These are phyloP conservation scores for Euura saliciscinereae DNA, from an alignment of 1,140 invertebrate species.

Conservation along the genomic window DNA sequence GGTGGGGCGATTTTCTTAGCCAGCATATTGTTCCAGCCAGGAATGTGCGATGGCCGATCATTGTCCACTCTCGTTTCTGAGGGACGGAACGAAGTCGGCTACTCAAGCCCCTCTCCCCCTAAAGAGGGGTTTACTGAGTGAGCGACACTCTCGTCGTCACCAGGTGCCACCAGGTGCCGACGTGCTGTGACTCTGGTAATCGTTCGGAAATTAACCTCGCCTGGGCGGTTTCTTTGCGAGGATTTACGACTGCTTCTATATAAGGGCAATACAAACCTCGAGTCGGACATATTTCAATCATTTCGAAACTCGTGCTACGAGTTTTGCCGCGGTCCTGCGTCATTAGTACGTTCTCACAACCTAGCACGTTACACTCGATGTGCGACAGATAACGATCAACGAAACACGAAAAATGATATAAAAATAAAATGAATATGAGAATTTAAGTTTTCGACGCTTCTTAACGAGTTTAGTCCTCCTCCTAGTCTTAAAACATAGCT, in stretches of 20 bases:
- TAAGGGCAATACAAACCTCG: conserved; percentile 44
- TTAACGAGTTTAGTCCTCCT: background rate
- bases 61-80: background rate
- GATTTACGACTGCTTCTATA: conserved; percentile 44
- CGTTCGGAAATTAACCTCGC: conserved; percentile 57
- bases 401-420: background rate
- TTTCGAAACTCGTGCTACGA: conserved; percentile 25
- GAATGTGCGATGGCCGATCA: background rate
- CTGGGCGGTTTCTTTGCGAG: conserved; percentile 46
- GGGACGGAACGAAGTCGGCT: background rate
- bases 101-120: background rate
- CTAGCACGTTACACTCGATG: background rate
- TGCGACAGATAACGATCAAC: conserved; percentile 1
- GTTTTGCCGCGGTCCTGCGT: background rate
- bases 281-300: conserved; percentile 43
- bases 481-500: too few relatives aligned
- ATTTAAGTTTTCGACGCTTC: background rate
- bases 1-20: background rate
- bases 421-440: conserved; percentile 5
- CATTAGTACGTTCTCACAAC: conserved; percentile 2
- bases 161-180: conserved; percentile 44
- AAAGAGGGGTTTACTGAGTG: background rate
- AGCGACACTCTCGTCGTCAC: conserved; percentile 1
- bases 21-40: background rate
- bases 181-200: conserved; percentile 39